phyloP scores from a whole-genome alignment of 2,888 invertebrate species.

The Rhagophthalmus giganteus region DNA sequence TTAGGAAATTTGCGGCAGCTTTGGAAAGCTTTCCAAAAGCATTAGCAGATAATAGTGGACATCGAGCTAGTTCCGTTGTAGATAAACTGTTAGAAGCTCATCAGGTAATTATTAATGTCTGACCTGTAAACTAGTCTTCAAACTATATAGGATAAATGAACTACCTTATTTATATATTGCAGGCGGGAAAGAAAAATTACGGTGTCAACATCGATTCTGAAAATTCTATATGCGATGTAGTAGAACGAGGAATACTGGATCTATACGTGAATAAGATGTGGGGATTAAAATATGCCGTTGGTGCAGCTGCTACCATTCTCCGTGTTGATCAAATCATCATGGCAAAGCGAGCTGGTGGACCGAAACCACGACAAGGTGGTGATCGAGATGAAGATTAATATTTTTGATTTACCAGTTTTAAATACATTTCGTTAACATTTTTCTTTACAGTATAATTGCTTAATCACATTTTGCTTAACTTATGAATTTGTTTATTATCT shows the following conservation, averaged over 20 bases:
- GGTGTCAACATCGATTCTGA: conserved; percentile 90
- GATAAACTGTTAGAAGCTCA: conserved; percentile 93
- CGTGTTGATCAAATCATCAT: conserved; percentile 97
- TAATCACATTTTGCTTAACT: neutral
- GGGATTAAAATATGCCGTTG: conserved; percentile 94
- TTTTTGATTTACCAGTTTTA: neutral
- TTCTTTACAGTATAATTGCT: neutral
- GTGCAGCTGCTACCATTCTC: conserved; percentile 89
- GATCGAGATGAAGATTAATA: conserved; percentile 71
- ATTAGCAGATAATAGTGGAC: conserved; percentile 92
- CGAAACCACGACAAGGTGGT: conserved; percentile 71
- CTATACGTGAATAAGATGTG: conserved; percentile 85
- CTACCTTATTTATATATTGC: no score
- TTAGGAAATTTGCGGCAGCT: conserved; percentile 88
- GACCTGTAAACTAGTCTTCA: no score
- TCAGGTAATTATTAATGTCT: conserved; percentile 66
- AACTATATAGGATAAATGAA: no score
- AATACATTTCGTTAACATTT: conserved; percentile 2
- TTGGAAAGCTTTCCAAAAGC: conserved; percentile 90
- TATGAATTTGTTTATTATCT: neutral
- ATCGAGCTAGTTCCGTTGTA: conserved; percentile 82
- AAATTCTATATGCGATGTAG: conserved; percentile 72
- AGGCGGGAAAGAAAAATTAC: conserved; percentile 71
- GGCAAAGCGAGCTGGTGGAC: conserved; percentile 96
- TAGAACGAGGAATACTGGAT: conserved; percentile 79